Base-by-base conservation (phyloP, 2,113 vertebrate genomes). In the Clarias batrachus region DNA sequence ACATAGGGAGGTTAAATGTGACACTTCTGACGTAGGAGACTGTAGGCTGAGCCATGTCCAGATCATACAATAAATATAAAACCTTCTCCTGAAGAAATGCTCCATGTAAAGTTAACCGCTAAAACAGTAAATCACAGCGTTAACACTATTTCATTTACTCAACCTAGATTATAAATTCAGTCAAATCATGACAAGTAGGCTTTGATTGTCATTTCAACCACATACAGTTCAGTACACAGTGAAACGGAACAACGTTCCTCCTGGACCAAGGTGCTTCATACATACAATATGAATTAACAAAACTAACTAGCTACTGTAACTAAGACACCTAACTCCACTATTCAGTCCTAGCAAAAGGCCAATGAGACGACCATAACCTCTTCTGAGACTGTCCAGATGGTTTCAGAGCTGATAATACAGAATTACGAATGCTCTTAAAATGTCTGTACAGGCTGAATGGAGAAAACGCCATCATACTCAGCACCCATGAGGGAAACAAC, bases 51-150 rank as follows among this genome's bases (percentile, higher is more conserved):
- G 30, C 59, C 52, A 37, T 19, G 56, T 52, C 23, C n/a, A 63
- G 83, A 77, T 77, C 70, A 66, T 78, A 77, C 54, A 78, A 78
- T 62, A 76, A 78, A 3, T 48, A 11, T 21, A 25, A 74, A 37
- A 25, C 41, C 30, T 60, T 80, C 37, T 60, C 25, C 30, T 60
- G 30, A 59, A 79, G 27, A 59, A 37, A 60, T 30, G 76, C 2
- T 57, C 5, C 4, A 23, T 23, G 3, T 62, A 25, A 62, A 41
- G 27, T 59, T 21, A 59, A 33, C 52, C 3, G 9, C 52, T 56
- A 2, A 77, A 56, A 77, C 52, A n/a, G 27, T 59, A 56, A 86
- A 56, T 81, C 30, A 62, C 30, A 25, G 57, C 37, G 33, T 68
- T 23, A 65, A 37, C 25, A 52, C 25, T 74, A 41, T 62, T 62